These are phyloP conservation scores for Neopelma chrysocephalum DNA, from an alignment of 2,797 vertebrate species.

Conservation along the genomic window DNA sequence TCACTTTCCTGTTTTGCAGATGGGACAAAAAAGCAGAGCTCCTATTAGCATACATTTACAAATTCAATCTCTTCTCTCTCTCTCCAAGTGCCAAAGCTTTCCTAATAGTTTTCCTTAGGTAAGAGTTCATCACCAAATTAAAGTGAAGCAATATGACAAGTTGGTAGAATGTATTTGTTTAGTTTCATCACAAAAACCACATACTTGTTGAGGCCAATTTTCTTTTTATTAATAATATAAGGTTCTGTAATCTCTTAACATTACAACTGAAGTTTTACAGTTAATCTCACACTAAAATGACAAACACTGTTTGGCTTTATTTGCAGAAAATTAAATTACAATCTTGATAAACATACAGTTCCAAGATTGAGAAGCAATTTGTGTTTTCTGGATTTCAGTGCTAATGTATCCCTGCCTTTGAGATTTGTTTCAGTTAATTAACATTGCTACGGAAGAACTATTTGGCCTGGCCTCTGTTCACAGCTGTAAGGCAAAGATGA, in stretches of 20 bases:
- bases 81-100: not conserved
- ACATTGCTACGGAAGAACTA: conserved; percentile 39
- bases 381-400: conserved; percentile 53
- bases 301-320: conserved; percentile 72
- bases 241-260: conserved; percentile 72
- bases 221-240: conserved; percentile 77
- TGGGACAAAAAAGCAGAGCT: not conserved
- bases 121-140: not conserved
- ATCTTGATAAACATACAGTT: conserved; percentile 63
- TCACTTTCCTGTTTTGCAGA: not conserved
- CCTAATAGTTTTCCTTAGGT: not conserved
- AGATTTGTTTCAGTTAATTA: conserved; percentile 49
- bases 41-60: not conserved
- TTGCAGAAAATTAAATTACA: conserved; percentile 69
- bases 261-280: conserved; percentile 74
- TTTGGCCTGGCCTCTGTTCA: conserved; percentile 37
- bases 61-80: not conserved
- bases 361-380: conserved; percentile 54
- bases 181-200: conserved; percentile 51
- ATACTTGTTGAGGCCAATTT: conserved; percentile 45
- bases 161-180: not conserved
- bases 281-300: conserved; percentile 73
- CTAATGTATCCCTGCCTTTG: conserved; percentile 31
- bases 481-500: conserved; percentile 43
- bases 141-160: not conserved